Percentiles rank a stretch among this genome's conserved stretches.
phyloP scores from a whole-genome alignment of 2,888 invertebrate species.

The Phymatocera aterrima region DNA sequence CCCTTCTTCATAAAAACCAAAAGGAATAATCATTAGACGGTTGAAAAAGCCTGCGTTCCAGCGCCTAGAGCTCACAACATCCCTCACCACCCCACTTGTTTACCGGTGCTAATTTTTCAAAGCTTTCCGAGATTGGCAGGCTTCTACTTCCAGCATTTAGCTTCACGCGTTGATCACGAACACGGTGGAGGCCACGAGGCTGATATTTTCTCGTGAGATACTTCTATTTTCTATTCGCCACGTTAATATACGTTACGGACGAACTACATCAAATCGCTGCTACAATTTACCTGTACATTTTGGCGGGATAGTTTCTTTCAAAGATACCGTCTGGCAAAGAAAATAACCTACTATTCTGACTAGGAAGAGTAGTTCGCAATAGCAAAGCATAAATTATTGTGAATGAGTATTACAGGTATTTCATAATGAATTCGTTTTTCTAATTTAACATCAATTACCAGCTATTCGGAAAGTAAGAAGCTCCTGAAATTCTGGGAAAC shows the following conservation, averaged over 20 bases:
- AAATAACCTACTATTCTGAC: neutral
- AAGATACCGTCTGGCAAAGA: neutral
- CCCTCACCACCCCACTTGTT: slow-evolving; percentile 36
- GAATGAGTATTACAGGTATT: neutral
- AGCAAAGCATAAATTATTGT: neutral
- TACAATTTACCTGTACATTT: neutral
- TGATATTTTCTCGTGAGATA: neutral
- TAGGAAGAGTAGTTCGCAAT: neutral
- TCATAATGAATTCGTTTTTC: neutral
- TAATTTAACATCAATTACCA: neutral
- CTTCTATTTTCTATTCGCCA: neutral
- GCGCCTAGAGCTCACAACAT: slow-evolving; percentile 34
- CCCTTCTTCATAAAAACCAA: slow-evolving; percentile 31
- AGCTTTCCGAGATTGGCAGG: slow-evolving; percentile 32
- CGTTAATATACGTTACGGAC: neutral
- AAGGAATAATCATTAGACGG: slow-evolving; percentile 44
- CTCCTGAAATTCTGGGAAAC: slow-evolving; percentile 1
- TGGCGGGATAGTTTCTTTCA: neutral
- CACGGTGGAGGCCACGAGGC: neutral
- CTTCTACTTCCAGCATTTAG: slow-evolving; percentile 33
- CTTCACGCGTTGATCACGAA: slow-evolving; percentile 11
- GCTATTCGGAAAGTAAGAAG: neutral
- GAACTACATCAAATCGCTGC: neutral
- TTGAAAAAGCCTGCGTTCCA: slow-evolving; percentile 39
- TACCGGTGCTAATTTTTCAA: slow-evolving; percentile 41